Base-by-base conservation (phyloP, 2,888 invertebrate species). In the Eudemis profundana region DNA sequence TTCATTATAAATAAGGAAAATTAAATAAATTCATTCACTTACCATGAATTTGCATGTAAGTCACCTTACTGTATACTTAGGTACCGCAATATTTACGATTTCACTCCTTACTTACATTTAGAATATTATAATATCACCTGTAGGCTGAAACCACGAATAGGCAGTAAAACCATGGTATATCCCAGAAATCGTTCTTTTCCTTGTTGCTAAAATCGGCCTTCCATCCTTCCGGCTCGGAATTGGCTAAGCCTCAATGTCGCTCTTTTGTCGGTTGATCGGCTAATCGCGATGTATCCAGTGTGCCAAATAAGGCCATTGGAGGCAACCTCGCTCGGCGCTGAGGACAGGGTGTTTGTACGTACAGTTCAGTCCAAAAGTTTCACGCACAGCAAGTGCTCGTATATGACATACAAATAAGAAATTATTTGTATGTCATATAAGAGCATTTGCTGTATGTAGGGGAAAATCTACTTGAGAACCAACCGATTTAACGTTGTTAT, bases 261-360 rank as follows among this genome's bases (percentile, higher is more conserved):
- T 33, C 5, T 23, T 15, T 49, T 57, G 42, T 40, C 49, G 40
- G 15, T 42, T 73, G 68, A 74, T 69, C 69, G 73, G 64, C 76
- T 79, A 78, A 83, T 82, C 81, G 71, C 76, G 76, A 84, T 82
- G 80, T 81, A 76, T 66, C 68, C 68, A 60, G 67, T 72, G 78
- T 75, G 71, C 79, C 79, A 75, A 81, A 83, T 86, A 85, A 86
- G 85, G 83, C 74, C 76, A 78, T 83, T 80, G 69, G 50, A 21
- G 15, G 44, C 8, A 12, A 49, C 40, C 67, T 56, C 57, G 38
- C 7, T 44, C 33, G 33, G 44, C 44, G n/a, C 8, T 57, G 50
- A 50, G 40, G 50, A 42, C 50, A 17, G 49, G 50, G 10, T 21
- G 23, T 27, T 42, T 50, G 49, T 49, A n/a, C 14, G n/a, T n/a